A percentile compares a stretch with the other conserved stretches of the same genome.
These are phyloP conservation scores for Rhizoglyphus robini DNA, from an alignment of 1,140 invertebrate genomes.

Conservation along the genomic window DNA sequence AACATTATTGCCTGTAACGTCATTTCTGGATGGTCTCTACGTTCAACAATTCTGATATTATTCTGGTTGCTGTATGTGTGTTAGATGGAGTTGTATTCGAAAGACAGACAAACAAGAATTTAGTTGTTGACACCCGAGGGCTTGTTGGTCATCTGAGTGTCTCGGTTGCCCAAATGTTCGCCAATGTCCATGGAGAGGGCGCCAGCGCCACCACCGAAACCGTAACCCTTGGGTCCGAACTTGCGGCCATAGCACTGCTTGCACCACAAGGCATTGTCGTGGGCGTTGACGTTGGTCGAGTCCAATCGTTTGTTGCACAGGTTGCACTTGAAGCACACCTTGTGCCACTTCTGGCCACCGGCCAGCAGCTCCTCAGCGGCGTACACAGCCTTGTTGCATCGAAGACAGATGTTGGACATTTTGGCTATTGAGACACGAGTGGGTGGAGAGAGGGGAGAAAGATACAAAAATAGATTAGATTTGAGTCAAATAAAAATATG, in stretches of 20 bases:
- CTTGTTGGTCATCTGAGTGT: slow-evolving; percentile 10
- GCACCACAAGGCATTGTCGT: slow-evolving; percentile 89
- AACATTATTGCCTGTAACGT: too few relatives aligned
- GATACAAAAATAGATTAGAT: too few relatives aligned
- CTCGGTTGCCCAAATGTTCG: slow-evolving; percentile 50
- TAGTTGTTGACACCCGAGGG: slow-evolving; percentile 6
- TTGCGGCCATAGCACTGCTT: slow-evolving; percentile 93
- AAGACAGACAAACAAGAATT: too few relatives aligned
- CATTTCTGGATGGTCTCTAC: too few relatives aligned
- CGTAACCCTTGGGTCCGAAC: slow-evolving; percentile 77
- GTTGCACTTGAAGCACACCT: slow-evolving; percentile 97
- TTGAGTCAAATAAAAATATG: too few relatives aligned
- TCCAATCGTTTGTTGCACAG: slow-evolving; percentile 92
- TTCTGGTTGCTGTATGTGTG: too few relatives aligned
- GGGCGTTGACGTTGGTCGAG: slow-evolving; percentile 88
- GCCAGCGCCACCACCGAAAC: slow-evolving; percentile 17
- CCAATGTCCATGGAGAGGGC: slow-evolving; percentile 73
- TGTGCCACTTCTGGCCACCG: slow-evolving; percentile 95
- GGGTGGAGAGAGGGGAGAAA: too few relatives aligned
- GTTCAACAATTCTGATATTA: too few relatives aligned
- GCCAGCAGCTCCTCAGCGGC: slow-evolving; percentile 94
- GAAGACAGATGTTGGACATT: slow-evolving; percentile 91
- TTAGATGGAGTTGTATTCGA: too few relatives aligned
- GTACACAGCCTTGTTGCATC: slow-evolving; percentile 95
- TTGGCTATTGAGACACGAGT: too few relatives aligned